A percentile compares a stretch with the other conserved stretches of the same genome.
Evolutionary conservation across 1,140 invertebrate genomes (phyloP).

Genomic region (Heterodera carotae): DNA sequence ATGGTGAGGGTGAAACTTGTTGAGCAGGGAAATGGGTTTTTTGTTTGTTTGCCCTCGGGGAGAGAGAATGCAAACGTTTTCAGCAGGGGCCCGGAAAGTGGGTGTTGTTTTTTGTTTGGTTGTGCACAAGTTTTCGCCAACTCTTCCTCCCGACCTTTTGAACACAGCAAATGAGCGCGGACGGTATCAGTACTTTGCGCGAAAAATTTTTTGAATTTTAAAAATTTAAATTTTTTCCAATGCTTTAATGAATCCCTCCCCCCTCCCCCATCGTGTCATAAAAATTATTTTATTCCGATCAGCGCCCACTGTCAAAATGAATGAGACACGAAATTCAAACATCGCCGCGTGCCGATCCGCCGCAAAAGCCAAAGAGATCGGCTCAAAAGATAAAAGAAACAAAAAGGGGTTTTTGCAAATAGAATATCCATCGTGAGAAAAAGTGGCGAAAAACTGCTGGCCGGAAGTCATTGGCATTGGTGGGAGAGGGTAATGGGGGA

Average conservation of each 20-base stretch:
- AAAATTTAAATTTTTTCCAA: too few relatives aligned
- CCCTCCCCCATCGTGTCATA: too few relatives aligned
- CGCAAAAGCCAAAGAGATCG: background rate
- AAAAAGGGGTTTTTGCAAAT: background rate
- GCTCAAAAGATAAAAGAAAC: background rate
- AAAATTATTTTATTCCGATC: too few relatives aligned
- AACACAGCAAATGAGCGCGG: too few relatives aligned
- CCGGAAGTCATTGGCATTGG: background rate
- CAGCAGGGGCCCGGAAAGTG: background rate
- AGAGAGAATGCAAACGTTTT: background rate
- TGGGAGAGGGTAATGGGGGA: too few relatives aligned
- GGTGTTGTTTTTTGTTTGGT: background rate
- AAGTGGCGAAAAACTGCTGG: background rate
- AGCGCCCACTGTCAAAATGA: too few relatives aligned
- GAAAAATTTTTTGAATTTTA: too few relatives aligned
- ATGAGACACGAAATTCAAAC: background rate
- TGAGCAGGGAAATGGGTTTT: background rate
- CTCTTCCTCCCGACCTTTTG: too few relatives aligned
- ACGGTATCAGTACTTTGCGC: too few relatives aligned
- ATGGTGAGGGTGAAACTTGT: background rate
- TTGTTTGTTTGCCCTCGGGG: background rate
- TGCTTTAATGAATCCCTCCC: too few relatives aligned
- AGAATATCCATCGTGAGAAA: background rate
- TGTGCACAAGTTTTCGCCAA: too few relatives aligned
- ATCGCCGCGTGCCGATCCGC: background rate